Percentiles rank a stretch among this genome's conserved stretches.
Conservation (phyloP, 2,113 vertebrate species). For the Mola mola region DNA sequence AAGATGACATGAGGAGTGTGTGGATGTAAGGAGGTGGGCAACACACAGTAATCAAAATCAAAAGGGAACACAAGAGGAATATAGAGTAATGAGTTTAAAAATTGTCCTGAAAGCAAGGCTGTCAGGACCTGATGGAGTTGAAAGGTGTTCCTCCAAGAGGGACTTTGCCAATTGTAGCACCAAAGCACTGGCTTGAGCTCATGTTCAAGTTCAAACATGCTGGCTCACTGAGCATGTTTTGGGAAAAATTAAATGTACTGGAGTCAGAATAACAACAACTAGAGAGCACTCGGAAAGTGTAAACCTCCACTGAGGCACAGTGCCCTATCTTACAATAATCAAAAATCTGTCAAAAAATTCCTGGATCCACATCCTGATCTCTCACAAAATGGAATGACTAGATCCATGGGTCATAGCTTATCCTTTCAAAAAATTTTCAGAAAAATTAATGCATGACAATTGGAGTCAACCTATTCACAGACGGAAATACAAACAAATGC, state of each 20-base stretch:
- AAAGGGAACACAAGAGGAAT: neutral
- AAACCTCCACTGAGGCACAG: too few species aligned
- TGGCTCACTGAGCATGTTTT: constrained; percentile 11
- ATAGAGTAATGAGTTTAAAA: neutral
- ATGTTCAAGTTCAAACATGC: constrained; percentile 39
- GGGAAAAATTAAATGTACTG: neutral
- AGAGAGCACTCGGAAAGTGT: too few species aligned
- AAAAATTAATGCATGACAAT: too few species aligned
- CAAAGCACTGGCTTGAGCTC: constrained; percentile 7
- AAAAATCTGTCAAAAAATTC: too few species aligned
- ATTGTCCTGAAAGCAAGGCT: neutral
- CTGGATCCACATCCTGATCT: too few species aligned
- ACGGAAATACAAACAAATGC: too few species aligned
- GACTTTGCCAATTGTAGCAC: constrained; percentile 68
- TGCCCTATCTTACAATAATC: too few species aligned
- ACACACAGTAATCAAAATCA: neutral
- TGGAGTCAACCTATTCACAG: too few species aligned
- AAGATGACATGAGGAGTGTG: constrained; percentile 7
- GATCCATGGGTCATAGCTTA: too few species aligned
- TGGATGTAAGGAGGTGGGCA: constrained; percentile 9
- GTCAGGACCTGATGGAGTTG: constrained; percentile 19
- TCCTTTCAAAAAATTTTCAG: too few species aligned
- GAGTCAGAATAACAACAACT: constrained; percentile 13
- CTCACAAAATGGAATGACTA: too few species aligned
- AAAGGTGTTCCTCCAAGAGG: constrained; percentile 44